Conservation (phyloP, 2,888 invertebrate genomes). For the Endotricha flammealis region DNA sequence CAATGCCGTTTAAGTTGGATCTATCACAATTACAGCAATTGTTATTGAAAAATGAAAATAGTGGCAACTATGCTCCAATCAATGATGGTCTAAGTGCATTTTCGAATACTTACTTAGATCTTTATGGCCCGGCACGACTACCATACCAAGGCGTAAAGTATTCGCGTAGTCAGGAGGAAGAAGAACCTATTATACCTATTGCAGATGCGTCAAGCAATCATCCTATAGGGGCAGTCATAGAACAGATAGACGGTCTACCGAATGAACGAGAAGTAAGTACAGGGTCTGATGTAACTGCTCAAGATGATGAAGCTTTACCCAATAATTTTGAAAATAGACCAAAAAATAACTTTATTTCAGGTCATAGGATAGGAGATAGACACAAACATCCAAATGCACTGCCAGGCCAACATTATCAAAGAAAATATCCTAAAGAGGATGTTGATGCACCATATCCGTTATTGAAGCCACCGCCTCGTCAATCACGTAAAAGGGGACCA, state of each 20-base stretch:
- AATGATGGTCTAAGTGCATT: constrained; percentile 43
- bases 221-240: constrained; percentile 70
- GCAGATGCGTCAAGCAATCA: constrained; percentile 61
- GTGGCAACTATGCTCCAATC: constrained; percentile 33
- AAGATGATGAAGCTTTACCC: constrained; percentile 38
- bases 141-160: constrained; percentile 68
- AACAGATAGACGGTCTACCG: constrained; percentile 48
- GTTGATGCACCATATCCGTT: constrained; percentile 61
- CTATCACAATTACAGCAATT: constrained; percentile 56
- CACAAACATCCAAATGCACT: constrained; percentile 50
- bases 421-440: constrained; percentile 53
- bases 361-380: constrained; percentile 42
- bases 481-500: constrained; percentile 35
- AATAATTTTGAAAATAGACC: constrained; percentile 41
- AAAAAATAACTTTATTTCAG: constrained; percentile 37
- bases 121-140: constrained; percentile 49
- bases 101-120: constrained; percentile 53
- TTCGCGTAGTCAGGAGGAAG: constrained; percentile 70
- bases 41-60: constrained; percentile 55
- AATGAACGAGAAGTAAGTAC: constrained; percentile 42
- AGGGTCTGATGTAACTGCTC: constrained; percentile 41
- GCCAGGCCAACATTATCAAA: constrained; percentile 44
- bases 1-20: constrained; percentile 52
- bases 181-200: constrained; percentile 61
- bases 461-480: constrained; percentile 63